A percentile compares a stretch with the other conserved stretches of the same genome.
Conservation (phyloP, 2,888 invertebrate species). For the Synergus gifuensis region DNA sequence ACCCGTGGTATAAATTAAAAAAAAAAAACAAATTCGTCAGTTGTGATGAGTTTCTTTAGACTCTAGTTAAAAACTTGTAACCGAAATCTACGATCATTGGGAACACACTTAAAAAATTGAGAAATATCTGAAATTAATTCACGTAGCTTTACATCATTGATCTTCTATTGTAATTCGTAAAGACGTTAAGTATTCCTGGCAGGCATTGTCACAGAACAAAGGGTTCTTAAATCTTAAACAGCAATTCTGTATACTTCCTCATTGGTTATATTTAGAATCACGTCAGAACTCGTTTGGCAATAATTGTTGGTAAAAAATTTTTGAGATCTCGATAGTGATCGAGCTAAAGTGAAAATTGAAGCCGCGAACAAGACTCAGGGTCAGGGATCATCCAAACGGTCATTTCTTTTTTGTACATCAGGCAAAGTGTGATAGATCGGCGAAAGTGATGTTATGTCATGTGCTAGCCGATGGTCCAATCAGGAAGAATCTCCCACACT, state of each 20-base stretch:
- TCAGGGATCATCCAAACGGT: constrained; percentile 37
- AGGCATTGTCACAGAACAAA: constrained; percentile 5
- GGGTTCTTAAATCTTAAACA: neutral
- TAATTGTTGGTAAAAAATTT: neutral
- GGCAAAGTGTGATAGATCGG: constrained; percentile 66
- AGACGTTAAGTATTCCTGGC: neutral
- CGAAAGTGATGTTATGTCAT: constrained; percentile 68
- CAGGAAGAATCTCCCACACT: constrained; percentile 51
- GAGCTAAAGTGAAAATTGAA: constrained; percentile 25
- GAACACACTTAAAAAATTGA: neutral
- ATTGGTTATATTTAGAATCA: neutral
- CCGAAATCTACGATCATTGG: too few relatives aligned
- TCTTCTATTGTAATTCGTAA: neutral
- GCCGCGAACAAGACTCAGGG: constrained; percentile 14
- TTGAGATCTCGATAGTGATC: constrained; percentile 12
- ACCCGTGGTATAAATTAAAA: too few relatives aligned
- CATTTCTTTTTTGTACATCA: constrained; percentile 37
- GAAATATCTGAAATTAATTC: neutral
- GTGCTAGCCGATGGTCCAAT: constrained; percentile 46
- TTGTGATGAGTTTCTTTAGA: too few relatives aligned
- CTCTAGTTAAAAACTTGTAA: too few relatives aligned
- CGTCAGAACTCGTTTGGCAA: neutral
- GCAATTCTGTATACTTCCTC: neutral
- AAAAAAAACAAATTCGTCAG: too few relatives aligned
- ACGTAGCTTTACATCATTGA: neutral